Base-by-base conservation (phyloP, 2,888 invertebrate genomes). In the Dynastes tityus region DNA sequence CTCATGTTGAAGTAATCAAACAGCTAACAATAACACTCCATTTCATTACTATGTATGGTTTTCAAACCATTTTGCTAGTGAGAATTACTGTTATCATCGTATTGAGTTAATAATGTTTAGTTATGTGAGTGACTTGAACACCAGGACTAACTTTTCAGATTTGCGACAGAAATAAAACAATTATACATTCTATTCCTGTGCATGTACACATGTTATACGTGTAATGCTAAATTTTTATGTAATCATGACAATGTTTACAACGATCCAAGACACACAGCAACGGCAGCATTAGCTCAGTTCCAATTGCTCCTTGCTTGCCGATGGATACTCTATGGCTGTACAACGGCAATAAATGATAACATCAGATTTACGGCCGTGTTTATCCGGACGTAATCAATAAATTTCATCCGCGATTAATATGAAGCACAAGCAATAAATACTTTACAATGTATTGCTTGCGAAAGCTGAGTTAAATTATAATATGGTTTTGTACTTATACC, bases 271-370 rank as follows among this genome's bases (percentile, higher is more conserved):
- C 68, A 5, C 5, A 68, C 51, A 8, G 27, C 37, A 27, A 68
- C 49, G 29, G 22, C 68, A 22, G 49, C 68, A 49, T 27, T 45
- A 49, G 51, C 16, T 11, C 8, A 9, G 22, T 27, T 51, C 29
- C 49, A n/a, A 51, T 27, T 45, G 68, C 68, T 68, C 29, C 68
- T 51, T 9, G 8, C 49, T 51, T 68, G 51, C 68, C 80, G 79
- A 81, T 80, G 80, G 73, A 73, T 79, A 80, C 81, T 82, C 77
- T 80, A 79, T 79, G 80, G 77, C 77, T 80, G 65, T 82, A 81
- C 82, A 77, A 82, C 78, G 75, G 82, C 76, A 82, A 83, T 83
- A 82, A 82, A 83, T 81, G 83, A 83, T 83, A 83, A 83, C 81
- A 82, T 82, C 82, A 81, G 79, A 82, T 82, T 82, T 81, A 83